Conservation (phyloP, 1,140 invertebrate species). For the Akabosia matsudoensis region DNA sequence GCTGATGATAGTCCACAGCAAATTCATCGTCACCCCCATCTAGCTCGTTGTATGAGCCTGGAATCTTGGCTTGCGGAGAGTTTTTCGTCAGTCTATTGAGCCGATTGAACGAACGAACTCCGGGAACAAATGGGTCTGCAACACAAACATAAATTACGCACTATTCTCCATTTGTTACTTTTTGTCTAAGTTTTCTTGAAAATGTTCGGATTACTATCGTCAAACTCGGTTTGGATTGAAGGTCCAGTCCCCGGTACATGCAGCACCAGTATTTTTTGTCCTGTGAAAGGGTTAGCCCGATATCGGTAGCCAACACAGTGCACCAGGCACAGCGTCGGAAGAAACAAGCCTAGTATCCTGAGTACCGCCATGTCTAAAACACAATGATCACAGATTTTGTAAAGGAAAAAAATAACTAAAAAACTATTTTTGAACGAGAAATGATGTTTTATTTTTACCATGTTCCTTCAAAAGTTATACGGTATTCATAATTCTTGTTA, state of each 20-base stretch:
- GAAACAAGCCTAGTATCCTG: background rate
- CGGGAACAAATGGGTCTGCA: background rate
- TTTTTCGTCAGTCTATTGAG: background rate
- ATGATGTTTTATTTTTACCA: background rate
- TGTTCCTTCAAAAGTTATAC: too few relatives aligned
- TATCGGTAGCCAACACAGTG: slow-evolving; percentile 29
- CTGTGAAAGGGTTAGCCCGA: slow-evolving; percentile 9
- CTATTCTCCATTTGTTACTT: too few relatives aligned
- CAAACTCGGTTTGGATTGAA: slow-evolving; percentile 29
- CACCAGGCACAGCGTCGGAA: slow-evolving; percentile 9
- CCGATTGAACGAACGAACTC: background rate
- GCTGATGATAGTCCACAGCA: background rate
- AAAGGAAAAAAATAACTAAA: background rate
- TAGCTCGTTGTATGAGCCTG: background rate
- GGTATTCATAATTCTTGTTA: background rate
- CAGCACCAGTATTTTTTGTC: slow-evolving; percentile 27
- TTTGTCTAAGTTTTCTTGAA: background rate
- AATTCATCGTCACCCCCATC: background rate
- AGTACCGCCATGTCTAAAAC: slow-evolving; percentile 18
- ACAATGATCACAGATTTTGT: background rate
- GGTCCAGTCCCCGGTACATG: slow-evolving; percentile 30
- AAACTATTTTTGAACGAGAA: background rate
- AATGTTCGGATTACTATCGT: slow-evolving; percentile 28
- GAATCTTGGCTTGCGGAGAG: background rate
- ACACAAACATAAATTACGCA: background rate